phyloP scores from a whole-genome alignment of 2,888 invertebrate species.

The Melinopterus prodromus region DNA sequence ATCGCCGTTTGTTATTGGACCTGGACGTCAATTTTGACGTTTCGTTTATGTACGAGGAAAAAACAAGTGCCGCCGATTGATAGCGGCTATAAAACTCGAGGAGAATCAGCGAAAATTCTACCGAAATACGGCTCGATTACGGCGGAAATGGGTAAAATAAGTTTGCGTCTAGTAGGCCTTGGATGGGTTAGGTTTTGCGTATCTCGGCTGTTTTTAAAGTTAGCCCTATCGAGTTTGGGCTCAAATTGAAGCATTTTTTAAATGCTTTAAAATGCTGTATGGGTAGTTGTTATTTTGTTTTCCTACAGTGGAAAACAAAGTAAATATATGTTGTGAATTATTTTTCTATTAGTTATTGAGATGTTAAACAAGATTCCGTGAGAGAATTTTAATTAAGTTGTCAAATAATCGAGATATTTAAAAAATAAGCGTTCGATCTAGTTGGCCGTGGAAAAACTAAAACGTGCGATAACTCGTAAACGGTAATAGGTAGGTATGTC shows the following conservation, averaged over 20 bases:
- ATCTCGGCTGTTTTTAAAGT: neutral
- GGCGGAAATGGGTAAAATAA: neutral
- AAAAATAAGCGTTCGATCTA: neutral
- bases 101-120: neutral
- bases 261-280: neutral
- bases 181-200: neutral
- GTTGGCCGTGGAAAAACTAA: neutral
- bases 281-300: neutral
- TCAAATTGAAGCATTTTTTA: neutral
- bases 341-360: neutral
- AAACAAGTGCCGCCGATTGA: neutral
- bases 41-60: neutral
- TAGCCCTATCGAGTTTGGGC: neutral
- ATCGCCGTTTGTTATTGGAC: constrained; percentile 4
- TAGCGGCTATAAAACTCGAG: neutral
- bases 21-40: neutral
- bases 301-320: neutral
- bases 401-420: neutral
- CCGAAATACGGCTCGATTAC: neutral
- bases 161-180: neutral
- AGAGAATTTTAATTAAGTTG: neutral
- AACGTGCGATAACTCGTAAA: neutral
- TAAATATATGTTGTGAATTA: neutral
- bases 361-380: neutral
- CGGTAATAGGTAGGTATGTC: neutral